Percentiles rank a stretch among this genome's conserved stretches.
phyloP scores from a whole-genome alignment of 2,113 vertebrate species.

The Piaya cayana region DNA sequence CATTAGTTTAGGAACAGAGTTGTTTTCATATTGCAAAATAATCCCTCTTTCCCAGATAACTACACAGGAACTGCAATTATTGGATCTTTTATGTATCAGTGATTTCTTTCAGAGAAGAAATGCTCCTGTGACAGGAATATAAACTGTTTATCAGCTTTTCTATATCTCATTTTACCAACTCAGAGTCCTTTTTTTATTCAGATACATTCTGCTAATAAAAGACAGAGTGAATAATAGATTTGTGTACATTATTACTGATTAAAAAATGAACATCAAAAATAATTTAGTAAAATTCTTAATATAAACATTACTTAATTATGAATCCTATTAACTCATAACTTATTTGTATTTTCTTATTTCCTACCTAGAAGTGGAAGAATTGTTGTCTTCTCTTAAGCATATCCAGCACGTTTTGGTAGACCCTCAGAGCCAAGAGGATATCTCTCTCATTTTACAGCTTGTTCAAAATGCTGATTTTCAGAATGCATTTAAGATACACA shows the following conservation, averaged over 20 bases:
- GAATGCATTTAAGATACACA: conserved; percentile 89
- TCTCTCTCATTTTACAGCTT: conserved; percentile 86
- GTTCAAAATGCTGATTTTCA: conserved; percentile 88
- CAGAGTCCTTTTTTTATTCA: neutral
- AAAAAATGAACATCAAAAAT: neutral
- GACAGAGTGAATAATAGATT: neutral
- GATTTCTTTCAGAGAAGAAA: neutral
- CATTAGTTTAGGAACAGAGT: neutral
- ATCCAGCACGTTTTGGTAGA: conserved; percentile 85
- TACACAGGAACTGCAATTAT: neutral
- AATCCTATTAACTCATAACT: neutral
- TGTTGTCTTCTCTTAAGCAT: conserved; percentile 87
- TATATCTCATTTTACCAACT: neutral
- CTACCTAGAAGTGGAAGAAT: conserved; percentile 86
- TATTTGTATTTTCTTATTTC: conserved; percentile 61
- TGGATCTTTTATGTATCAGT: neutral
- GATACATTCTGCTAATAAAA: neutral
- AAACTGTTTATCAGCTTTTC: neutral
- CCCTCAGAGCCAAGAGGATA: conserved; percentile 92
- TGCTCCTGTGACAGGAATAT: neutral
- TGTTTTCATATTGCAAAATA: neutral
- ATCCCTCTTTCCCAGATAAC: neutral
- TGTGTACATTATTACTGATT: neutral
- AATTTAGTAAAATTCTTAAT: neutral
- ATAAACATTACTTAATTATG: neutral